A percentile compares a stretch with the other conserved stretches of the same genome.
These are phyloP conservation scores for Tetramorium simillimum DNA, from an alignment of 1,140 invertebrate genomes.

Conservation along the genomic window DNA sequence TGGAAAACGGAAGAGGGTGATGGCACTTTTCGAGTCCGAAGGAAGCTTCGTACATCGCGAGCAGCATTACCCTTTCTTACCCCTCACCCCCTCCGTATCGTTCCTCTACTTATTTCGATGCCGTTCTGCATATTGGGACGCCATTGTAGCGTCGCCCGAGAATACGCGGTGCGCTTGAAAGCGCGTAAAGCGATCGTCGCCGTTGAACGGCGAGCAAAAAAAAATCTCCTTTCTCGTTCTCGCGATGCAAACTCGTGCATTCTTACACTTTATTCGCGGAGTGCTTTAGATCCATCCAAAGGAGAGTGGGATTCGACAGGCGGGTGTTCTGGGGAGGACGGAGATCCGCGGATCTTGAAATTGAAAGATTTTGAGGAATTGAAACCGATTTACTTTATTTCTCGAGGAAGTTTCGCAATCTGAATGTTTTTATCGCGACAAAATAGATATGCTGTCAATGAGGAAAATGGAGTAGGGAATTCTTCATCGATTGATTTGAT, in stretches of 20 bases:
- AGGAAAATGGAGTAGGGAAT: background rate
- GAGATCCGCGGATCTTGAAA: constrained; percentile 40
- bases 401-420: background rate
- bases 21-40: constrained; percentile 55
- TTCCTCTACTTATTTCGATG: constrained; percentile 47
- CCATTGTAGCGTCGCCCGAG: constrained; percentile 56
- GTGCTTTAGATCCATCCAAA: constrained; percentile 49
- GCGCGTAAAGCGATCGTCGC: constrained; percentile 59
- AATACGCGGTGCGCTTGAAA: constrained; percentile 58
- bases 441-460: background rate
- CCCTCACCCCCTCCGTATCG: background rate
- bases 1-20: constrained; percentile 48
- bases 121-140: constrained; percentile 54
- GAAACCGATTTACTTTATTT: constrained; percentile 28
- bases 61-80: constrained; percentile 39
- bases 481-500: too few species aligned
- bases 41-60: constrained; percentile 42
- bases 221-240: constrained; percentile 53
- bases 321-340: constrained; percentile 14
- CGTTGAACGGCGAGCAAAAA: constrained; percentile 56
- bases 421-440: background rate
- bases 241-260: constrained; percentile 51
- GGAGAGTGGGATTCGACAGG: constrained; percentile 30
- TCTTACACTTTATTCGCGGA: constrained; percentile 56
- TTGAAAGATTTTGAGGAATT: constrained; percentile 50